phyloP scores from a whole-genome alignment of 2,113 vertebrate genomes.

The Grammomys dolichurus region DNA sequence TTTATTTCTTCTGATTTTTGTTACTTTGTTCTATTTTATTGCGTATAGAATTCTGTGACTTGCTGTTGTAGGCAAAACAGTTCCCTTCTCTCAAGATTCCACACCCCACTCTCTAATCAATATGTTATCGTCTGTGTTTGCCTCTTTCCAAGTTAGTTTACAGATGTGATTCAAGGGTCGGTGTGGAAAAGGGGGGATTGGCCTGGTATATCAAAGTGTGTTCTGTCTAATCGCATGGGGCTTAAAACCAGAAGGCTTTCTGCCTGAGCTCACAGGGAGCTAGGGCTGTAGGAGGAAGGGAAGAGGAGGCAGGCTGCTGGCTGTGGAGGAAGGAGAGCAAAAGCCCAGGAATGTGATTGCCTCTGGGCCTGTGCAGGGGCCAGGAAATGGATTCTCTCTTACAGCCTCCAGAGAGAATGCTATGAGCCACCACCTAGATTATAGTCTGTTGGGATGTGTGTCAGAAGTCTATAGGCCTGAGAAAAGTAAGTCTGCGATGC shows the following conservation, averaged over 20 bases:
- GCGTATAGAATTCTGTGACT: slow-evolving; percentile 4
- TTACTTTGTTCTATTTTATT: not conserved
- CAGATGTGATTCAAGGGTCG: not conserved
- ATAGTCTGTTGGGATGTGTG: not conserved
- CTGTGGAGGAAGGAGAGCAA: not conserved
- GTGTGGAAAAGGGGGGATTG: not conserved
- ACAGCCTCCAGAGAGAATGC: slow-evolving; percentile 5
- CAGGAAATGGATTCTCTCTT: slow-evolving; percentile 22
- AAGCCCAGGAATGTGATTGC: not conserved
- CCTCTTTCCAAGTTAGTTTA: not conserved
- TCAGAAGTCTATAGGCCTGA: not conserved
- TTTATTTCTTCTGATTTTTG: not conserved
- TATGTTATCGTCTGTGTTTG: not conserved
- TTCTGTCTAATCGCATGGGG: not conserved
- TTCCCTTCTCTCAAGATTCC: not conserved
- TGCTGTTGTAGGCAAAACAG: not conserved
- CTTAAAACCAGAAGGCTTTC: not conserved
- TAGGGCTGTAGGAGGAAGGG: not conserved
- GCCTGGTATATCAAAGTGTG: not conserved
- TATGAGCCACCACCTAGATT: not conserved
- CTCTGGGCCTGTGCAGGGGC: slow-evolving; percentile 1
- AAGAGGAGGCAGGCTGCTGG: not conserved
- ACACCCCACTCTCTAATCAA: not conserved
- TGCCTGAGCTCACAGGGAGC: not conserved
- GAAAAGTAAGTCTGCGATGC: not conserved